Evolutionary conservation across 1,140 invertebrate species (phyloP), one percentile per base, ranked within the genome.

Genomic region (Drosophila nebulosa): DNA sequence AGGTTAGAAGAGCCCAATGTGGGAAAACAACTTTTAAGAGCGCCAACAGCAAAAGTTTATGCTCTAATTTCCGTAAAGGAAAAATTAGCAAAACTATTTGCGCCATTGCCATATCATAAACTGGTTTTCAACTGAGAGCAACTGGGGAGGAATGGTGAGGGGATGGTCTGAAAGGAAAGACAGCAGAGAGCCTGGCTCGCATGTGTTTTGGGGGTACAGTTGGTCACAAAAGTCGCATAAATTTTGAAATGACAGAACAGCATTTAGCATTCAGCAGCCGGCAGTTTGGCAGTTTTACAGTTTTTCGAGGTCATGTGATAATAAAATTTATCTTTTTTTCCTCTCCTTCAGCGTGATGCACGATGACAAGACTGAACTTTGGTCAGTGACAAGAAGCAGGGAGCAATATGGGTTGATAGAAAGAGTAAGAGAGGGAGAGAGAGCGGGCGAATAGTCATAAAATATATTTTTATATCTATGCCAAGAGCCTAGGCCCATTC

Each of bases 41-140:
- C 64, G 51, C 42, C 69, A 53, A 52, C 52, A 59, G 59, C 59
- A 64, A 76, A 86, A 85, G 69, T 85, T 85, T 85, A 85, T 85
- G 81, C 81, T 85, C 81, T 85, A 85, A 85, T 85, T 86, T 86
- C 81, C 81, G 83, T 79, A 88, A 88, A 88, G 78, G 84, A 86
- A 88, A 88, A 86, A 88, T 88, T 88, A 86, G 83, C 74, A 83
- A 86, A 46, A 86, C 78, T 88, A 86, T 88, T 81, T 86, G 71
- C 83, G 60, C 83, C 78, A 86, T 85, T 76, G 83, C 83, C 83
- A 88, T 83, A 83, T 83, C 83, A 89, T 86, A 83, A 88, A 86
- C 70, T 67, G 74, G 71, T 36, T 58, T 72, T 55, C 52, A 55
- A 55, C 69, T 76, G 67, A 60, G 39, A 21, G n/a, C 39, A 46